Evolutionary conservation across 2,888 invertebrate genomes (phyloP).

Genomic region (Cabera pusaria): DNA sequence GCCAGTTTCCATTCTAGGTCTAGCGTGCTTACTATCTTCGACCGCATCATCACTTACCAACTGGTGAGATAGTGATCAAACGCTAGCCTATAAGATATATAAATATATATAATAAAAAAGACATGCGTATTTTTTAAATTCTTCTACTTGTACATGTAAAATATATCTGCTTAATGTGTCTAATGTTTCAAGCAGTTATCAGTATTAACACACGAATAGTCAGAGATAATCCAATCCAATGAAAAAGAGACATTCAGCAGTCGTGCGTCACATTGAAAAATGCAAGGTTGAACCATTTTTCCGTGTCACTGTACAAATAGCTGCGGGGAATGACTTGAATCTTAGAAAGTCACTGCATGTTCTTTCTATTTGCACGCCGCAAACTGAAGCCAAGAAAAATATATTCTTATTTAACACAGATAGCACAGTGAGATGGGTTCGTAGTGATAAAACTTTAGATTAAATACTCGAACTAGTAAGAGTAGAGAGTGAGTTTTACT

Average conservation of each 20-base stretch:
- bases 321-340: slow-evolving; percentile 60
- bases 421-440: slow-evolving; percentile 39
- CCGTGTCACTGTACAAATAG: slow-evolving; percentile 66
- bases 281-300: slow-evolving; percentile 60
- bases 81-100: too few species aligned
- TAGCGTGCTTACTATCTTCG: too few species aligned
- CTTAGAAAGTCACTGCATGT: slow-evolving; percentile 54
- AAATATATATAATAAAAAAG: too few species aligned
- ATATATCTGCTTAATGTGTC: too few species aligned
- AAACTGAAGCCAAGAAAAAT: slow-evolving; percentile 48
- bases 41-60: too few species aligned
- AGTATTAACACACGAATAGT: slow-evolving; percentile 41
- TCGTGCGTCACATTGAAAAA: slow-evolving; percentile 52
- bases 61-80: too few species aligned
- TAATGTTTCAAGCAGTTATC: too few species aligned
- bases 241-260: slow-evolving; percentile 49
- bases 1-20: too few species aligned
- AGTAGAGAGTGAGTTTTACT: too few species aligned
- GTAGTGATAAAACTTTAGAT: slow-evolving; percentile 46
- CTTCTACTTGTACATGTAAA: too few species aligned
- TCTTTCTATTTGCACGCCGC: slow-evolving; percentile 49
- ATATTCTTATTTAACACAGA: slow-evolving; percentile 54
- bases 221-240: slow-evolving; percentile 42
- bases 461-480: too few species aligned
- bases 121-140: too few species aligned